Conservation (phyloP, 2,888 invertebrate species). For the Drosophila ochracea region DNA sequence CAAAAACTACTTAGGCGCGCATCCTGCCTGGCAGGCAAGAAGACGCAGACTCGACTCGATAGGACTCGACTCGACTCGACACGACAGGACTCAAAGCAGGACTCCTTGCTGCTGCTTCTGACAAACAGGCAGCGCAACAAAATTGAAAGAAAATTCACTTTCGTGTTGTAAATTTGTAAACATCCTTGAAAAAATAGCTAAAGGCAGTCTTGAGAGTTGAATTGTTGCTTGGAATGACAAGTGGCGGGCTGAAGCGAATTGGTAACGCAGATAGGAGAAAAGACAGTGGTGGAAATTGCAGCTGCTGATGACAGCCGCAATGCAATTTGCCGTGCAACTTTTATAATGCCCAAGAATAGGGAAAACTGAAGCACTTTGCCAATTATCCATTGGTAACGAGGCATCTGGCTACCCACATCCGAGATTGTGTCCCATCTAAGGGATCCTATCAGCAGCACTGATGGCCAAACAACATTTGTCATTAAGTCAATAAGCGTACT, state of each 20-base stretch:
- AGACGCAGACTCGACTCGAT: conserved; percentile 36
- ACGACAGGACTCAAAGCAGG: conserved; percentile 36
- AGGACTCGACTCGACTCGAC: conserved; percentile 31
- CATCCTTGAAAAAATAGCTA: conserved; percentile 78
- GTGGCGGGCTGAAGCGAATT: background rate
- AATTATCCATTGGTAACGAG: conserved; percentile 52
- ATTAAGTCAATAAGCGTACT: conserved; percentile 81
- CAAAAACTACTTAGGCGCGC: conserved; percentile 80
- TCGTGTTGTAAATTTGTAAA: conserved; percentile 82
- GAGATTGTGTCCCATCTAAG: background rate
- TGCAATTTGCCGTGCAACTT: conserved; percentile 72
- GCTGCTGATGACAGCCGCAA: conserved; percentile 70
- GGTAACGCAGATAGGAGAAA: background rate
- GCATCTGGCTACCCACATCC: background rate
- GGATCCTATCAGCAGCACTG: conserved; percentile 41
- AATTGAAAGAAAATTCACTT: conserved; percentile 82
- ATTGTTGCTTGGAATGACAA: conserved; percentile 59
- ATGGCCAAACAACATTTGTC: conserved; percentile 73
- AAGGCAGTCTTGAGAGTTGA: conserved; percentile 58
- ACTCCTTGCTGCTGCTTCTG: conserved; percentile 36
- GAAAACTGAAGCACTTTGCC: conserved; percentile 55
- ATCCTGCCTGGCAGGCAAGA: conserved; percentile 65
- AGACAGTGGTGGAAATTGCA: conserved; percentile 17
- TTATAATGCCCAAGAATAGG: conserved; percentile 37
- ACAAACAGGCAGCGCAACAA: conserved; percentile 62